Base-by-base conservation (phyloP, 2,888 invertebrate genomes). In the Villa cingulata region DNA sequence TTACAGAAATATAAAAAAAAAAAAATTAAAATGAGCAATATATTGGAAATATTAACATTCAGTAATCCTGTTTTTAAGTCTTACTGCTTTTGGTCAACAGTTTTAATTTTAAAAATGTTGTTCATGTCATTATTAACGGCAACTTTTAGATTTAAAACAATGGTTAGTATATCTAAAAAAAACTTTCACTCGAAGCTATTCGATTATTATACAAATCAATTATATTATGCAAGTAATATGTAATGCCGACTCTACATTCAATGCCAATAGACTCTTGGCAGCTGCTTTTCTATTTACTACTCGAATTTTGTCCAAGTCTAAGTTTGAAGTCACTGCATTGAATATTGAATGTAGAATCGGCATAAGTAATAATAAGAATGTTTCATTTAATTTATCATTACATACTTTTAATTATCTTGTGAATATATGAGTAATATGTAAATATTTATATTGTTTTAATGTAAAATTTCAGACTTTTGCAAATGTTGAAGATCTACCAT, bases 401-500 rank as follows among this genome's bases (percentile, higher is more conserved):
- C 7, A 7, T 23, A 6, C 7, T 23, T 23, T 23, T 23, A 6
- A 23, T 23, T 23, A 4, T 34, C 12, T 9, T 15, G 34, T 15
- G 3, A 4, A 4, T 15, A 34, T 15, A 3, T 14, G n/a, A 15
- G 3, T 10, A 7, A 4, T 12, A 15, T 34, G 5, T 34, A 34
- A 34, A 6, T 23, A 23, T 6, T 23, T 7, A 23, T 6, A 23
- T 23, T 23, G 23, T 23, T 23, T 23, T 40, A n/a, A n/a, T n/a
- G n/a, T n/a, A n/a, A n/a, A 27, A 41, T 59, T 59, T 19, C 45
- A 78, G 78, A 70, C 73, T 29, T 76, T 77, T 57, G 71, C 72
- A 20, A 76, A 73, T 59, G 72, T 71, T 4, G 78, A 78, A 62
- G 77, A 78, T 59, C 56, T 64, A 43, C 14, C 59, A 50, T 57